Base-by-base conservation (phyloP, 2,797 vertebrate genomes). In the Myoxocephalus aenaeus region DNA sequence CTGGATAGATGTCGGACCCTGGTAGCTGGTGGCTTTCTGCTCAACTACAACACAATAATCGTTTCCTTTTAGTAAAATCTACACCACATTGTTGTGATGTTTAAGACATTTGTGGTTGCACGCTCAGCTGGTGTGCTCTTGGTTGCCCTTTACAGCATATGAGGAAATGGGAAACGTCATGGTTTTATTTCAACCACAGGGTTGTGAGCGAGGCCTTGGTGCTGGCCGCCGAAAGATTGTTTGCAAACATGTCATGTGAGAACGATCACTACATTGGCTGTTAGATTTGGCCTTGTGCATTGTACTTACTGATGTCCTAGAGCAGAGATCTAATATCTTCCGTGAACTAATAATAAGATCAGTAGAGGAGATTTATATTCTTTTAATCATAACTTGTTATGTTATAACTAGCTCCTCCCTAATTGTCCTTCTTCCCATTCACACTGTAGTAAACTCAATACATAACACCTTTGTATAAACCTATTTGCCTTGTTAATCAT, bases 211-310 rank as follows among this genome's bases (percentile, higher is more conserved):
- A 70, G 72, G 61, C 10, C 38, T 65, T 71, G 77, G 76, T 75
- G 59, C 17, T 6, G 1, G 27, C 38, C 2, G 2, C 18, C 1
- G 13, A 64, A 51, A 67, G 44, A 75, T 51, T 67, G 69, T 83
- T 75, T 77, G 75, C 77, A 86, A 88, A 83, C 59, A 84, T 74
- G 82, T 65, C 79, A 83, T 71, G n/a, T 81, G 70, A 63, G 67
- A 69, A 59, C 0, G 13, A 77, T 86, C 29, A 13, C 69, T 6
- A 3, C 25, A 29, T 5, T 3, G 46, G 67, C 58, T 38, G 13
- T 58, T 17, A 18, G 17, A 65, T 69, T 71, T 61, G 48, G 22
- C 34, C 73, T 68, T 56, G 48, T 48, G 36, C 10, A 17, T 57
- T 50, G 42, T 81, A 25, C 3, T 48, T 4, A 40, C 40, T 40